These are phyloP conservation scores for Myopa testacea DNA, from an alignment of 2,888 invertebrate species.

Conservation along the genomic window DNA sequence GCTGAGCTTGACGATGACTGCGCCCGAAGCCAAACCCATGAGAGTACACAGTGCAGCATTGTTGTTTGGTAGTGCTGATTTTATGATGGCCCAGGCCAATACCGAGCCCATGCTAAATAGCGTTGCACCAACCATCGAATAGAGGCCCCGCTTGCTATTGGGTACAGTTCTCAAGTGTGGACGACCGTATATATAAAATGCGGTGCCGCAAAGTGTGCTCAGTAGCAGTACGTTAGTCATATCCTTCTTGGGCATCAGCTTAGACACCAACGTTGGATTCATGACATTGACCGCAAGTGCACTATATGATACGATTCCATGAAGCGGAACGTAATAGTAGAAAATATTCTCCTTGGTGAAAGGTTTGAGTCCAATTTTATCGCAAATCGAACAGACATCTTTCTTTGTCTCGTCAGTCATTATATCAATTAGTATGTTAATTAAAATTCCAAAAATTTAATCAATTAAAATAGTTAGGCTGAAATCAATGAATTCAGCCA, in stretches of 20 bases:
- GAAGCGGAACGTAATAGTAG: slow-evolving; percentile 81
- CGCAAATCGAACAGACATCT: slow-evolving; percentile 61
- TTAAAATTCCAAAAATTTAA: slow-evolving; percentile 23
- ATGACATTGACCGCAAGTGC: slow-evolving; percentile 85
- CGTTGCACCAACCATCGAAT: slow-evolving; percentile 78
- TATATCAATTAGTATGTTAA: slow-evolving; percentile 39
- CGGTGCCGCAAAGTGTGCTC: slow-evolving; percentile 84
- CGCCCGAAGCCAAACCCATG: slow-evolving; percentile 64
- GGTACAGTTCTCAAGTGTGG: slow-evolving; percentile 79
- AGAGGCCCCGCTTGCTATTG: slow-evolving; percentile 74
- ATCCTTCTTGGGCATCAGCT: slow-evolving; percentile 74
- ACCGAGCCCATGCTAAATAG: slow-evolving; percentile 92
- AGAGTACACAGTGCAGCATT: slow-evolving; percentile 60
- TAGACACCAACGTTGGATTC: slow-evolving; percentile 82
- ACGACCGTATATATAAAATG: slow-evolving; percentile 84
- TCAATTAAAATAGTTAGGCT: background rate
- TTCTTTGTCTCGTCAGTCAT: slow-evolving; percentile 57
- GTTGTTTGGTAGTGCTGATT: slow-evolving; percentile 74
- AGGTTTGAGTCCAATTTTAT: slow-evolving; percentile 72
- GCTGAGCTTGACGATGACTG: slow-evolving; percentile 62
- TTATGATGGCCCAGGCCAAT: slow-evolving; percentile 86
- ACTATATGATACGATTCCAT: slow-evolving; percentile 81
- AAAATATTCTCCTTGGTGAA: slow-evolving; percentile 78
- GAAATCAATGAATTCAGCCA: too few species aligned
- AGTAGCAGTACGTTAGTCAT: slow-evolving; percentile 84